Evolutionary conservation across 1,140 invertebrate genomes (phyloP).

Genomic region (Vollenhovia emeryi): DNA sequence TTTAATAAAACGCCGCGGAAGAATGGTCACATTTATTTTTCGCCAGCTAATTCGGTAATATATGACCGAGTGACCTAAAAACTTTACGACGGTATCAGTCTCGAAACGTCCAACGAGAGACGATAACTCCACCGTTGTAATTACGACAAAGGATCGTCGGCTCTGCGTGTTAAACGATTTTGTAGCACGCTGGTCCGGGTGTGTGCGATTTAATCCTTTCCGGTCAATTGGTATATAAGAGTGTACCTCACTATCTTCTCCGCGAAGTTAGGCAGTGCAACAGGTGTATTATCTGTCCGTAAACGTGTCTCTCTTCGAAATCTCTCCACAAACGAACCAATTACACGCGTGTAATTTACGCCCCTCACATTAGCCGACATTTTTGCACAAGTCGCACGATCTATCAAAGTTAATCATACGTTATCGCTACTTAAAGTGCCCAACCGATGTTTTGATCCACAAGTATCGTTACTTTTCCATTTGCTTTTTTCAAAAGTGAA

Average conservation of each 20-base stretch:
- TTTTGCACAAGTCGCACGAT: background rate
- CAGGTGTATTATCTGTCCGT: constrained; percentile 2
- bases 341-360: background rate
- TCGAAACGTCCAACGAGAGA: background rate
- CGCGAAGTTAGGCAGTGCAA: background rate
- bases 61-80: constrained; percentile 53
- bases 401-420: background rate
- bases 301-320: background rate
- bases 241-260: background rate
- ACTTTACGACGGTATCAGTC: constrained; percentile 22
- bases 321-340: background rate
- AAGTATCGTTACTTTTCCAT: background rate
- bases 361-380: background rate
- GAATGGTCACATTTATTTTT: constrained; percentile 48
- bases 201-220: constrained; percentile 1
- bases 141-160: constrained; percentile 27
- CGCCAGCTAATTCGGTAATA: constrained; percentile 50
- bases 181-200: background rate
- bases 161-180: background rate
- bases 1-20: constrained; percentile 51
- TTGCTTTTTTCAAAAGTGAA: background rate
- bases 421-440: background rate
- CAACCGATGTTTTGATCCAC: background rate
- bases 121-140: constrained; percentile 11
- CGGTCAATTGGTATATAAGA: background rate